Conservation (phyloP, 2,797 vertebrate genomes). For the Mustela erminea region DNA sequence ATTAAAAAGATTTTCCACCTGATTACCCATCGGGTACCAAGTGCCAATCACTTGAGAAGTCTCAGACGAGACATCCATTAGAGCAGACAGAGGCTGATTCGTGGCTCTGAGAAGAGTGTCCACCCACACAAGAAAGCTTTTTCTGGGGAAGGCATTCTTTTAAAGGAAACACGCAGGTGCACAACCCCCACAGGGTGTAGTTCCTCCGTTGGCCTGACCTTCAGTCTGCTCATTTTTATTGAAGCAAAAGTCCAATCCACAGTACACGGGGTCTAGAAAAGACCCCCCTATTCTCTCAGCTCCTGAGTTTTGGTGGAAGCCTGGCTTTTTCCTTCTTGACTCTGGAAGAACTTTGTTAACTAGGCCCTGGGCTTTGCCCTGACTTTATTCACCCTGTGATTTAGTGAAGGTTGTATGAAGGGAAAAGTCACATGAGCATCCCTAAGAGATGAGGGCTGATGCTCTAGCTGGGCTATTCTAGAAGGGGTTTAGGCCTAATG, state of each 20-base stretch:
- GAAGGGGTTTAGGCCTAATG: neutral
- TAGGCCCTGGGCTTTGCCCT: neutral
- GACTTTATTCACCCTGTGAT: neutral
- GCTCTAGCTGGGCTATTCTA: neutral
- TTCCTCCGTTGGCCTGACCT: neutral
- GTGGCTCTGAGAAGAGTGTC: neutral
- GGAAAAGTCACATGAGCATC: neutral
- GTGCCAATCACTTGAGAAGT: conserved; percentile 57
- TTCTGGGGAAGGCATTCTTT: neutral
- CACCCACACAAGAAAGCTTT: neutral
- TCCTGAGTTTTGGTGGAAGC: neutral
- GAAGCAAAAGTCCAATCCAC: neutral
- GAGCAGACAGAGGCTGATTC: conserved; percentile 3
- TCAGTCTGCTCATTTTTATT: neutral
- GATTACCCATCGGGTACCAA: conserved; percentile 11
- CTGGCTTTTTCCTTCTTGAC: neutral
- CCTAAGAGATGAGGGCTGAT: neutral
- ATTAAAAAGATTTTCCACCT: conserved; percentile 60
- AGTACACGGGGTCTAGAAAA: neutral
- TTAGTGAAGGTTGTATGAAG: neutral
- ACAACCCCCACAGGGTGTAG: neutral
- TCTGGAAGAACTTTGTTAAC: neutral
- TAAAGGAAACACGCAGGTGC: neutral
- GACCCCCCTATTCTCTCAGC: neutral
- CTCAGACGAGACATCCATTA: neutral